Percentiles rank a stretch among this genome's conserved stretches.
phyloP scores from a whole-genome alignment of 2,888 invertebrate species.

The Athetis lepigone region DNA sequence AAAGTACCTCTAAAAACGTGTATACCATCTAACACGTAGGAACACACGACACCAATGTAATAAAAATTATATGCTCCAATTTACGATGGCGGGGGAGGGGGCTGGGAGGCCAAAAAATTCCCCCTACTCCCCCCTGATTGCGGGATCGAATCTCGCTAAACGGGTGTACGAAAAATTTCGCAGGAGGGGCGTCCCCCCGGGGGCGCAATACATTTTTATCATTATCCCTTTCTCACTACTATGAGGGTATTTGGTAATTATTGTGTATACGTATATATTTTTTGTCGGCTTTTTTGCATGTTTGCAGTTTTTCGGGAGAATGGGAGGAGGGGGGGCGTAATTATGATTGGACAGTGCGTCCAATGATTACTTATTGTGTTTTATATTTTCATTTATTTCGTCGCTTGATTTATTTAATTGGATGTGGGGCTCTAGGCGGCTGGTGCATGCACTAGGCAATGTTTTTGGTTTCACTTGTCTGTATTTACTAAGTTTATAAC shows the following conservation, averaged over 20 bases:
- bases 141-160: conserved; percentile 90
- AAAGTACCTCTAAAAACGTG: conserved; percentile 52
- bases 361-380: conserved; percentile 57
- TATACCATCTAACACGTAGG: conserved; percentile 71
- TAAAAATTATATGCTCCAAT: conserved; percentile 91
- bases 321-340: conserved; percentile 37
- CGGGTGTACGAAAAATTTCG: conserved; percentile 83
- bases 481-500: neutral
- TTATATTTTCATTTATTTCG: conserved; percentile 41
- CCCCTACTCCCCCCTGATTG: conserved; percentile 84
- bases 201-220: conserved; percentile 87
- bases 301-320: conserved; percentile 60
- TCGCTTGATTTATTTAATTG: conserved; percentile 48
- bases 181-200: conserved; percentile 73
- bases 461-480: neutral
- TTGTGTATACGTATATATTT: conserved; percentile 79
- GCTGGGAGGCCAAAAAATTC: conserved; percentile 81
- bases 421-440: conserved; percentile 9
- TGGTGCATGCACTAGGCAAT: neutral
- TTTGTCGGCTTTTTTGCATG: conserved; percentile 59
- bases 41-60: conserved; percentile 88
- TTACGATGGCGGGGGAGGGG: conserved; percentile 81
- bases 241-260: conserved; percentile 86
- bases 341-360: conserved; percentile 59
- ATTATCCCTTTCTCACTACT: conserved; percentile 87